phyloP scores from a whole-genome alignment of 2,113 vertebrate species.

The Psephotus haematonotus region DNA sequence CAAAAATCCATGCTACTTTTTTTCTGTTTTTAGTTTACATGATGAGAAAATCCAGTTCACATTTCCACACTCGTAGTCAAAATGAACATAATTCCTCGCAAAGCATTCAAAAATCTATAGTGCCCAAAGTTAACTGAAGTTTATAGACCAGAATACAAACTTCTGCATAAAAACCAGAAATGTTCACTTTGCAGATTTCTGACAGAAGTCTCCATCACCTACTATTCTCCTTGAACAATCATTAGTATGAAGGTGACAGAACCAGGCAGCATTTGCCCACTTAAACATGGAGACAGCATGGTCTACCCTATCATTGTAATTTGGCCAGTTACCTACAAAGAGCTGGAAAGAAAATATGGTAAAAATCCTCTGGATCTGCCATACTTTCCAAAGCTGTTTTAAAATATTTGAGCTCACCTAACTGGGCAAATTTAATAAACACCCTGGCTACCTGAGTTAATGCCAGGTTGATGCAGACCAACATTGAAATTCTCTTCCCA shows the following conservation, averaged over 20 bases:
- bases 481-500: neutral
- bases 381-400: neutral
- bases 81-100: conserved; percentile 55
- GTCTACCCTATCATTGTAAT: neutral
- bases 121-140: conserved; percentile 18
- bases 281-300: neutral
- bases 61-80: conserved; percentile 67
- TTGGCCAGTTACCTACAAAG: neutral
- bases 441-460: neutral
- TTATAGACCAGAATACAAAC: conserved; percentile 20
- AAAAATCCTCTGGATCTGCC: neutral
- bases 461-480: neutral
- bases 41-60: conserved; percentile 45
- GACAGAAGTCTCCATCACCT: neutral
- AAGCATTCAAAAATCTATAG: conserved; percentile 58
- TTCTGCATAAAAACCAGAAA: conserved; percentile 1
- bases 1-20: conserved; percentile 14
- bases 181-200: neutral
- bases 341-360: neutral
- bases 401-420: neutral
- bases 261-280: neutral
- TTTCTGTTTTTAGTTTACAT: conserved; percentile 67
- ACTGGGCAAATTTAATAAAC: neutral
- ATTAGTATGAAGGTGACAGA: neutral
- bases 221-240: neutral